Percentiles rank a stretch among this genome's conserved stretches.
These are phyloP conservation scores for Cepaea nemoralis DNA, from an alignment of 1,140 invertebrate genomes.

Conservation along the genomic window DNA sequence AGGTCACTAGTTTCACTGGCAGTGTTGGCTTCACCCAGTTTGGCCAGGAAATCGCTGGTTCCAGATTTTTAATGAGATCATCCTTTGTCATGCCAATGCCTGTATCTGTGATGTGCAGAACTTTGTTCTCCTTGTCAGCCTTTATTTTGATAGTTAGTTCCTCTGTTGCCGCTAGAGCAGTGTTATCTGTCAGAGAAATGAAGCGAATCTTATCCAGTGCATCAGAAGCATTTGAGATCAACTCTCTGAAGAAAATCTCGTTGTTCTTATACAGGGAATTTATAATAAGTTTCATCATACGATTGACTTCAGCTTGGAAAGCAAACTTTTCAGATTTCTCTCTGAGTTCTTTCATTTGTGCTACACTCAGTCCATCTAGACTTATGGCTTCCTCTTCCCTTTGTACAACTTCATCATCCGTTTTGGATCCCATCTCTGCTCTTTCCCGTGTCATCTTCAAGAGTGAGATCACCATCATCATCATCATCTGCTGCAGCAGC, in stretches of 20 bases:
- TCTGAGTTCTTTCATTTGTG: conserved; percentile 88
- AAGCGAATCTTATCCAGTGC: conserved; percentile 78
- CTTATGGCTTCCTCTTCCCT: conserved; percentile 97
- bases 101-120: conserved; percentile 94
- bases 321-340: conserved; percentile 93
- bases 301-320: conserved; percentile 95
- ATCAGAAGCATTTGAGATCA: conserved; percentile 88
- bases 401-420: too few species aligned
- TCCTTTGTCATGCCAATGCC: conserved; percentile 98
- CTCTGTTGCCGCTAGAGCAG: conserved; percentile 82
- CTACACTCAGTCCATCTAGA: conserved; percentile 93
- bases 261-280: conserved; percentile 98
- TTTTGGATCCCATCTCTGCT: too few species aligned
- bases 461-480: too few species aligned
- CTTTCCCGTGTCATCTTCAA: too few species aligned
- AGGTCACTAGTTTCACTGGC: conserved; percentile 70
- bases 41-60: conserved; percentile 96
- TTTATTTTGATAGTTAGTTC: conserved; percentile 95
- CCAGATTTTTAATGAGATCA: conserved; percentile 95
- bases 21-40: conserved; percentile 83
- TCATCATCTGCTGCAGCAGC: too few species aligned
- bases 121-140: conserved; percentile 94
- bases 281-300: conserved; percentile 99
- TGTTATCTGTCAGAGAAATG: conserved; percentile 88
- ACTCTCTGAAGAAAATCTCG: conserved; percentile 96